A percentile compares a stretch with the other conserved stretches of the same genome.
phyloP scores from a whole-genome alignment of 2,888 invertebrate species.

The Sinopyrophorus schimmeli region DNA sequence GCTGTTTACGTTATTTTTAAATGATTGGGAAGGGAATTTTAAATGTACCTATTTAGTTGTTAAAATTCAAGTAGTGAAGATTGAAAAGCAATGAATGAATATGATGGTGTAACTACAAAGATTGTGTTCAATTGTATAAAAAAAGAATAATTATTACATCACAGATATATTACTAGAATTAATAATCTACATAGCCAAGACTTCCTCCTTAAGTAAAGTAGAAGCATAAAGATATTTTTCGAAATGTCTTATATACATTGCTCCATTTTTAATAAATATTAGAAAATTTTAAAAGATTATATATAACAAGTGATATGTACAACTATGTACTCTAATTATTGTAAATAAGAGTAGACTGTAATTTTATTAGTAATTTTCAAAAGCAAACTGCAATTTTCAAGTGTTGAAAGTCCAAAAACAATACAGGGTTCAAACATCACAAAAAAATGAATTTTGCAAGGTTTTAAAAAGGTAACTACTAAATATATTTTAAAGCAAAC shows the following conservation, averaged over 20 bases:
- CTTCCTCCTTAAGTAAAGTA: conserved; percentile 24
- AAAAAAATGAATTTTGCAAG: conserved; percentile 4
- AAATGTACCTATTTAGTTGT: conserved; percentile 12
- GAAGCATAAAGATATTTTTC: conserved; percentile 41
- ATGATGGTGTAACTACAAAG: conserved; percentile 17
- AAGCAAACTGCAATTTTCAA: conserved; percentile 16
- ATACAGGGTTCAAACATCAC: conserved; percentile 24
- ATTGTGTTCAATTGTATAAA: conserved; percentile 40
- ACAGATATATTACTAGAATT: conserved; percentile 10
- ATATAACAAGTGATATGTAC: conserved; percentile 32
- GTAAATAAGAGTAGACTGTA: conserved; percentile 25
- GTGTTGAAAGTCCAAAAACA: conserved; percentile 20
- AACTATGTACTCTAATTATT: conserved; percentile 23
- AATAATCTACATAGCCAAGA: conserved; percentile 6
- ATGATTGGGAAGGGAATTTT: conserved; percentile 10
- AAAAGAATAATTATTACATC: conserved; percentile 22
- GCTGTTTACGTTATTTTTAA: conserved; percentile 12
- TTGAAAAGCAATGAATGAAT: conserved; percentile 17
- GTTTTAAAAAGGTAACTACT: neutral
- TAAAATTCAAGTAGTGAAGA: conserved; percentile 1
- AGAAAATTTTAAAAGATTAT: conserved; percentile 24
- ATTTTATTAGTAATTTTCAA: conserved; percentile 20
- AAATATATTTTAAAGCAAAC: conserved; percentile 6
- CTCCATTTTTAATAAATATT: conserved; percentile 30
- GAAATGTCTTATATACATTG: conserved; percentile 42